Conservation (phyloP, 2,797 vertebrate genomes). For the Melanotaenia pygmaea region DNA sequence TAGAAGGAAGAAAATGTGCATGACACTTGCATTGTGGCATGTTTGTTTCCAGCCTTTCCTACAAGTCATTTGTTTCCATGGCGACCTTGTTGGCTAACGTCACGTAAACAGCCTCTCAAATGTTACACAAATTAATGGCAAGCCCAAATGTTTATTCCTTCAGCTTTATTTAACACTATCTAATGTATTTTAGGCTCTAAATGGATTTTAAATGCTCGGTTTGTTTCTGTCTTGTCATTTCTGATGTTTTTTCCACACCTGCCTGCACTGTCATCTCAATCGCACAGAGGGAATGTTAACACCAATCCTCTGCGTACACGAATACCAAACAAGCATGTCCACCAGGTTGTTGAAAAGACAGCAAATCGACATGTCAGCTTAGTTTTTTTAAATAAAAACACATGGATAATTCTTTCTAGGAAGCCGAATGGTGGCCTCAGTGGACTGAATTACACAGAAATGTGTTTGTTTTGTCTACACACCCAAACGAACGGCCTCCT, state of each 20-base stretch:
- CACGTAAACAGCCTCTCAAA: too few relatives aligned
- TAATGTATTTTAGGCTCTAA: too few relatives aligned
- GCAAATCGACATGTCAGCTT: not conserved
- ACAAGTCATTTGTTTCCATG: not conserved
- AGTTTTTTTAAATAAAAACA: too few relatives aligned
- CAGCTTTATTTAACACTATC: too few relatives aligned
- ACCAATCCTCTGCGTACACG: not conserved
- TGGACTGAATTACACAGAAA: not conserved
- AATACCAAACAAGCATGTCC: not conserved
- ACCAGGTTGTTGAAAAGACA: not conserved
- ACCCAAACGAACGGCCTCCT: not conserved
- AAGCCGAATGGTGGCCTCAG: not conserved
- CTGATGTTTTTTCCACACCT: not conserved
- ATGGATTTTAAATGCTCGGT: too few relatives aligned
- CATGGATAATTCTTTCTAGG: not conserved
- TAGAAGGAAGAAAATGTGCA: not conserved
- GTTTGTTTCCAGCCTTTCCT: not conserved
- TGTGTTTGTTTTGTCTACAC: not conserved
- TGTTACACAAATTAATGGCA: too few relatives aligned
- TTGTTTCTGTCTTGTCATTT: not conserved
- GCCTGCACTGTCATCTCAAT: not conserved
- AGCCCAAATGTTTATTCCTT: too few relatives aligned
- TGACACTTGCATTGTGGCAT: not conserved
- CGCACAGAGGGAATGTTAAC: not conserved
- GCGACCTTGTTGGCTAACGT: too few relatives aligned